Evolutionary conservation across 2,888 invertebrate genomes (phyloP).

Genomic region (Abscondita cerata): DNA sequence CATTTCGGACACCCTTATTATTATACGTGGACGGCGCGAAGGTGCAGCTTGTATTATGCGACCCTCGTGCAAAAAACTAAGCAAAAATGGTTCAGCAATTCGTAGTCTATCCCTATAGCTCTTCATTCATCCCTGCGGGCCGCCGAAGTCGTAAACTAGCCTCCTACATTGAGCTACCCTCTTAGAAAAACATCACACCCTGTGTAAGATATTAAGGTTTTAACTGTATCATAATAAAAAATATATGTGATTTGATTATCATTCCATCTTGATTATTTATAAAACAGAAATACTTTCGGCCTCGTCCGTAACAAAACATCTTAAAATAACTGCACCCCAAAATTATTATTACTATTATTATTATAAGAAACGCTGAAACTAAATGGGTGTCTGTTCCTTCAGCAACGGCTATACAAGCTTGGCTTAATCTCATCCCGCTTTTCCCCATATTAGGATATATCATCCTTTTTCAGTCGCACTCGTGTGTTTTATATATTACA

Average conservation of each 20-base stretch:
- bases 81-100: conserved; percentile 56
- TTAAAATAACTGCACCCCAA: conserved; percentile 50
- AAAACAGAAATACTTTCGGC: not conserved
- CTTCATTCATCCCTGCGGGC: conserved; percentile 58
- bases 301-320: conserved; percentile 31
- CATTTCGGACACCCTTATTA: conserved; percentile 39
- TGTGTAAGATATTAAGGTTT: conserved; percentile 49
- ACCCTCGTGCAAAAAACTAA: conserved; percentile 55
- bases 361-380: conserved; percentile 58
- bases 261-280: not conserved
- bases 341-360: conserved; percentile 43
- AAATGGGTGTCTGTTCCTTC: conserved; percentile 57
- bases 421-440: conserved; percentile 32
- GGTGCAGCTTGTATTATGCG: conserved; percentile 51
- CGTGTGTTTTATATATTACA: conserved; percentile 54
- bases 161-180: conserved; percentile 44
- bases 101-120: conserved; percentile 56
- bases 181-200: conserved; percentile 52
- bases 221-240: conserved; percentile 32
- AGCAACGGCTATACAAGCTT: conserved; percentile 51
- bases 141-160: conserved; percentile 53
- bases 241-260: conserved; percentile 14
- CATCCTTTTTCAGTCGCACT: conserved; percentile 40
- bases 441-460: conserved; percentile 17
- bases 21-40: conserved; percentile 51